Evolutionary conservation across 2,797 vertebrate species (phyloP).

Genomic region (Sphenodon punctatus): DNA sequence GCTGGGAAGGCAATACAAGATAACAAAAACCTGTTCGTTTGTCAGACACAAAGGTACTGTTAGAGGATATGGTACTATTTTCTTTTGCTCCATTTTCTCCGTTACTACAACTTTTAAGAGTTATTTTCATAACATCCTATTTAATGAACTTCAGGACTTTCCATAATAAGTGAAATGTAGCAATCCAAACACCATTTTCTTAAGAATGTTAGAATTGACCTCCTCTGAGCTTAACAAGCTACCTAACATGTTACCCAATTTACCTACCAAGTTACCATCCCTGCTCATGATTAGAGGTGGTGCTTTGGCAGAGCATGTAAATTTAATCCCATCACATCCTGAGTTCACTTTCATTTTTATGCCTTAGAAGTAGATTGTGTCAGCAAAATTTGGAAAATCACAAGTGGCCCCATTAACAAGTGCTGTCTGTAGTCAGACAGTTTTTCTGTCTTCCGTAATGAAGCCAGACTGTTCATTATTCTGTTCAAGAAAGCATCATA

Average conservation of each 20-base stretch:
- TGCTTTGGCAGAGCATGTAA: not conserved
- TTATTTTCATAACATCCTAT: not conserved
- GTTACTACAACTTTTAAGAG: not conserved
- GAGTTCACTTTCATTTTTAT: too few relatives aligned
- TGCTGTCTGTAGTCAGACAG: rapidly evolving
- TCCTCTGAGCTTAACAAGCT: not conserved
- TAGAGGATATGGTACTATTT: not conserved
- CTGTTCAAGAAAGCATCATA: not conserved
- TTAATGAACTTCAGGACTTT: not conserved
- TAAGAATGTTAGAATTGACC: not conserved
- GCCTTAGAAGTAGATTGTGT: not conserved
- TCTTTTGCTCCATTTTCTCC: not conserved
- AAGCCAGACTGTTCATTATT: not conserved
- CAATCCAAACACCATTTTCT: not conserved
- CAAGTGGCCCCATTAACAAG: not conserved
- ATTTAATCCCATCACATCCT: not conserved
- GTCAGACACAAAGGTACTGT: too few relatives aligned
- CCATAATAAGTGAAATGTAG: not conserved
- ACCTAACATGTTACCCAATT: too few relatives aligned
- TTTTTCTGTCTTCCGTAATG: not conserved
- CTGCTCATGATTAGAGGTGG: not conserved
- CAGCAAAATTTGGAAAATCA: not conserved
- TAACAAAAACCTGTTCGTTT: too few relatives aligned
- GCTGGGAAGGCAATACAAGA: too few relatives aligned
- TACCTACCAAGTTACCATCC: not conserved